Base-by-base conservation (phyloP, 2,888 invertebrate genomes). In the Augochlorella aurata region DNA sequence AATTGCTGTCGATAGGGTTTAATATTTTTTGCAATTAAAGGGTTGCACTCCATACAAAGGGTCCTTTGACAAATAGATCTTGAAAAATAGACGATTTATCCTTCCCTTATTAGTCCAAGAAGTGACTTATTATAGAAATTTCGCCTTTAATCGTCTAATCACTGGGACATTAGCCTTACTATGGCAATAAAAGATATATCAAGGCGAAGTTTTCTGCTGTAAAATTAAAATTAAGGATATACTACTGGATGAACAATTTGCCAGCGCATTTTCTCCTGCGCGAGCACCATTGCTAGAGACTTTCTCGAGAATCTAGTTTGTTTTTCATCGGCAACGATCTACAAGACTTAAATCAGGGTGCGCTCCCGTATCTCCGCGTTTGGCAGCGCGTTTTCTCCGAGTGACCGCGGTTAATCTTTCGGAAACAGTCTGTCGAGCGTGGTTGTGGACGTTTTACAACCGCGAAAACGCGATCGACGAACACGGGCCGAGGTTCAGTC, bases 351-450 rank as follows among this genome's bases (percentile, higher is more conserved):
- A 65, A 65, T 44, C 65, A 65, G 65, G 10, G 10, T 38, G 18
- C 63, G 38, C 10, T 63, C 29, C 10, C 18, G 18, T 38, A 63
- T 63, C 63, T 4, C 65, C 77, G 66, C 50, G 61, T 79, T 76
- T 50, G 79, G 79, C 66, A 70, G n/a, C 44, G 54, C 5, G 65
- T 47, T 61, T 61, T 54, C 61, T 70, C 38, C 70, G 47, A 76
- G 76, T 76, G 71, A 61, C 65, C 74, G 77, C 73, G 65, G 52
- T 83, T 65, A 67, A 86, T 85, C 85, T 81, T 73, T 77, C 78
- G 47, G 77, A 70, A 73, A 76, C 76, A 38, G 69, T 79, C 83
- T 79, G 82, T 85, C 79, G 79, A 70, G 73, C 73, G 85, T 81
- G 38, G 7, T 82, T 71, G 73, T 50, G 54, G 71, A 58, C 67